A percentile compares a stretch with the other conserved stretches of the same genome.
phyloP scores from a whole-genome alignment of 2,797 vertebrate species.

The Chaunax sp. region DNA sequence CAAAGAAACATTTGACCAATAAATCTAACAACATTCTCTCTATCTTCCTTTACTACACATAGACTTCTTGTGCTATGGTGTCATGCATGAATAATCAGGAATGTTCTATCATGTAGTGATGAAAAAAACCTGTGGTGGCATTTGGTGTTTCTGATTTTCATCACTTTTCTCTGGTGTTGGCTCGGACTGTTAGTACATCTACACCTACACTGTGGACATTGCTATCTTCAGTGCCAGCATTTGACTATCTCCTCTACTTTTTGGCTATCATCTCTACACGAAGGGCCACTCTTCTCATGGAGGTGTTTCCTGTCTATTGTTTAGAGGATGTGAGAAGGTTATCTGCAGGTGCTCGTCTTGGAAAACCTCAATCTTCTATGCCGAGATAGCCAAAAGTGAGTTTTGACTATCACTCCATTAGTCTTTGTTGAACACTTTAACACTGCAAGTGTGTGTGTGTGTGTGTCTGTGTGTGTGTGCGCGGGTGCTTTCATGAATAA shows the following conservation, averaged over 20 bases:
- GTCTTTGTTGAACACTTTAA: conserved; percentile 36
- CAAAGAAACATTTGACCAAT: neutral
- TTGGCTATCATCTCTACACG: conserved; percentile 26
- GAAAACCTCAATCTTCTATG: conserved; percentile 16
- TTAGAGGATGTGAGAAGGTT: conserved; percentile 21
- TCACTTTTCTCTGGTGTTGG: neutral
- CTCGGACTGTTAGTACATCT: conserved; percentile 10
- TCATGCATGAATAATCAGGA: conserved; percentile 22
- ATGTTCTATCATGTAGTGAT: conserved; percentile 16
- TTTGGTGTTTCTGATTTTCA: neutral
- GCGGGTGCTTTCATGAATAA: conserved; percentile 12
- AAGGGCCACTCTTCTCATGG: conserved; percentile 27
- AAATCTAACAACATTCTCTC: neutral
- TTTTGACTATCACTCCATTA: conserved; percentile 17
- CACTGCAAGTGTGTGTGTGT: neutral
- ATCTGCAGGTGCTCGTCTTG: conserved; percentile 28
- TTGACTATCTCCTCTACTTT: conserved; percentile 22
- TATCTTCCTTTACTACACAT: conserved; percentile 5
- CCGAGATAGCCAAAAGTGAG: conserved; percentile 22
- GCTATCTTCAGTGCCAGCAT: conserved; percentile 22
- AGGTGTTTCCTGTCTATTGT: conserved; percentile 35
- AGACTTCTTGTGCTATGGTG: neutral
- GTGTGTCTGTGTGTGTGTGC: neutral
- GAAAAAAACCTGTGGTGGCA: conserved; percentile 7
- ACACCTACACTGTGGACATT: neutral